Conservation (phyloP, 1,140 invertebrate genomes). For the Trichonephila clavata region DNA sequence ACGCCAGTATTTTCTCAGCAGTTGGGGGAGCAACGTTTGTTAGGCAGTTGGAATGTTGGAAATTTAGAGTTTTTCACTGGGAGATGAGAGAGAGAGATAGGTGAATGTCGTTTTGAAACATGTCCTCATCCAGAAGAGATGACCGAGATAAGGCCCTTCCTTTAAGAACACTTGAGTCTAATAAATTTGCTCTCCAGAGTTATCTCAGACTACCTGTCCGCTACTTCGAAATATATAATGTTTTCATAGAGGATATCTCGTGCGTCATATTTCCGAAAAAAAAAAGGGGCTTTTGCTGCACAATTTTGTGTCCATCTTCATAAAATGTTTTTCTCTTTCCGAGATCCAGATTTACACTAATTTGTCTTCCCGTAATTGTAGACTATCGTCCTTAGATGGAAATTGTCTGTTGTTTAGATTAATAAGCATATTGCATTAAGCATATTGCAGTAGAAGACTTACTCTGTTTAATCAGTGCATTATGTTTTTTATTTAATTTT, state of each 20-base stretch:
- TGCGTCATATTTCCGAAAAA: neutral
- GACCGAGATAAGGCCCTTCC: neutral
- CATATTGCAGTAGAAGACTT: too few species aligned
- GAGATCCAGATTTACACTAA: too few species aligned
- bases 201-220: neutral
- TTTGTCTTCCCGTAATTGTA: too few species aligned
- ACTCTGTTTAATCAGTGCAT: too few species aligned
- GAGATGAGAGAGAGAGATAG: slow-evolving; percentile 9
- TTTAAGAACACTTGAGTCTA: neutral
- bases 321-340: too few species aligned
- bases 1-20: neutral
- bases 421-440: too few species aligned
- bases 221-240: neutral
- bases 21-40: neutral
- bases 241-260: neutral
- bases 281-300: too few species aligned
- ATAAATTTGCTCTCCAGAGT: neutral
- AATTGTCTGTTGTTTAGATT: too few species aligned
- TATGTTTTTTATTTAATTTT: too few species aligned
- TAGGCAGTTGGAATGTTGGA: slow-evolving; percentile 40
- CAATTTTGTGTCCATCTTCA: too few species aligned
- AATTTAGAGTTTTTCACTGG: slow-evolving; percentile 8
- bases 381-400: too few species aligned
- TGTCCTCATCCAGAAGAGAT: neutral
- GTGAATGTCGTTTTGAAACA: slow-evolving; percentile 22